Base-by-base conservation (phyloP, 2,113 vertebrate genomes). In the Rafetus swinhoei region DNA sequence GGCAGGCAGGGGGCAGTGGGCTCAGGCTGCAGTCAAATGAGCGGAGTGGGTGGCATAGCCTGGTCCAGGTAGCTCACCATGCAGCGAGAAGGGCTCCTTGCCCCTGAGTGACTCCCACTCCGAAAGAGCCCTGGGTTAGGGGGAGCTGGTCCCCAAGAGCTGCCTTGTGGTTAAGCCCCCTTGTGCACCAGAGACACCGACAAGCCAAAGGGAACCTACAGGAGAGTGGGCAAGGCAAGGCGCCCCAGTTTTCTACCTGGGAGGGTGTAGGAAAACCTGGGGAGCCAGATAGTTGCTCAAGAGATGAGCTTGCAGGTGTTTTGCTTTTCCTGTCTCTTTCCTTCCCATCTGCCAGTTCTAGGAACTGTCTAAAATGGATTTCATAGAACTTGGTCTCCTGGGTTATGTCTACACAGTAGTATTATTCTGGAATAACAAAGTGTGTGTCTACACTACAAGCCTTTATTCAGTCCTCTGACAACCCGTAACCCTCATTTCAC, bases 21-120 rank as follows among this genome's bases (percentile, higher is more conserved):
- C 2, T 24, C 82, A 53, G 32, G 32, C 39, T 57, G 7, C 15
- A 74, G 16, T 13, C 6, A 45, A 74, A 7, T 32, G 6, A 0
- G 0, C 59, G 45, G 2, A 13, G 4, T 45, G 84, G 86, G 12
- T n/a, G 10, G 1, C 0, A 27, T 25, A 4, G 53, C 3, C 0
- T 2, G 0, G 3, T 50, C 0, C 35, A 57, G 88, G 15, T 3
- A 2, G 2, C 79, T 39, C 8, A 77, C 0, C 11, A 56, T 4
- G 57, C 16, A 3, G 13, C 12, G 57, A 18, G 0, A 9, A 69
- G 57, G 22, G 57, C 57, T 65, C 35, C 9, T 21, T 27, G 15
- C 39, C 39, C 39, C 39, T n/a, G 39, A 45, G 39, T 45, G 39
- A 45, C 39, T 45, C 39, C 5, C 5, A 5, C 39, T 45, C 39